phyloP scores from a whole-genome alignment of 1,140 invertebrate genomes.

The Nixonia krombeini region DNA sequence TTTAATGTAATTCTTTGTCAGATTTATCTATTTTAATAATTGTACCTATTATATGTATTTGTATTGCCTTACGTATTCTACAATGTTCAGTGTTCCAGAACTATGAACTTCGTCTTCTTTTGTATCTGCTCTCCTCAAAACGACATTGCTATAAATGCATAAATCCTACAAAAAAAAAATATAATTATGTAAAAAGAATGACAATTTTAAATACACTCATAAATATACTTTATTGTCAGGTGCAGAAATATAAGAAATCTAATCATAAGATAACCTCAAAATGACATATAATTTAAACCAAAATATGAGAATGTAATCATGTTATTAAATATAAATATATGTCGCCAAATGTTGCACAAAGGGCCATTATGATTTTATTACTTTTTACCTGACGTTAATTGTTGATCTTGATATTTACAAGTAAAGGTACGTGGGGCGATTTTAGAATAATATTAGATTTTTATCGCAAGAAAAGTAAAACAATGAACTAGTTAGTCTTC shows the following conservation, averaged over 20 bases:
- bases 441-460: not conserved
- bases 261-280: constrained; percentile 11
- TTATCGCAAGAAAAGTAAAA: not conserved
- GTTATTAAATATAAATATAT: not conserved
- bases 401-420: not conserved
- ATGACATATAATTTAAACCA: not conserved
- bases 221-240: constrained; percentile 7
- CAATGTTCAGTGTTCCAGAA: constrained; percentile 68
- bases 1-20: no score
- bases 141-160: constrained; percentile 68
- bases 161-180: constrained; percentile 60
- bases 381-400: not conserved
- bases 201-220: constrained; percentile 1
- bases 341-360: not conserved
- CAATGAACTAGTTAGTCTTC: not conserved
- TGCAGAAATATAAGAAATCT: constrained; percentile 13
- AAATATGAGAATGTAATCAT: not conserved
- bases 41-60: constrained; percentile 13
- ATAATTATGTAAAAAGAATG: not conserved
- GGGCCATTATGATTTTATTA: not conserved
- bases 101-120: constrained; percentile 68
- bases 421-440: not conserved
- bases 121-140: constrained; percentile 60
- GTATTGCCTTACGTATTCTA: constrained; percentile 71
- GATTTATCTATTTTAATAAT: constrained; percentile 6